These are phyloP conservation scores for Maniola hyperantus DNA, from an alignment of 2,888 invertebrate genomes.

Conservation along the genomic window DNA sequence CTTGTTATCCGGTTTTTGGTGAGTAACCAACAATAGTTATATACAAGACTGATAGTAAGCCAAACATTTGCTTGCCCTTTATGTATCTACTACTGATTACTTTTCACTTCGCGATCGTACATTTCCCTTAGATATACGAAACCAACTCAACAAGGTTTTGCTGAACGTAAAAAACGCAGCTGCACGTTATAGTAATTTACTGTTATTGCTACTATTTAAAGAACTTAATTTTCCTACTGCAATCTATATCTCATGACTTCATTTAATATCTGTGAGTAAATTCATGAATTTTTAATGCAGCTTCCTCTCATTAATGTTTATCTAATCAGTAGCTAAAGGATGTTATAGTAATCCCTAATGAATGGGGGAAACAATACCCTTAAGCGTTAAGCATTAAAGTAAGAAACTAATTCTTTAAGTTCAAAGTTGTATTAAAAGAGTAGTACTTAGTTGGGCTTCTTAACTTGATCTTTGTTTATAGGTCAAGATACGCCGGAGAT, in stretches of 20 bases:
- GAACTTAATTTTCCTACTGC: background rate
- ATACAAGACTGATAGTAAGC: constrained; percentile 26
- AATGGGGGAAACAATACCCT: no score
- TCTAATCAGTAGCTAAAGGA: background rate
- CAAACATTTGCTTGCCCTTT: background rate
- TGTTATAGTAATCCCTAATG: no score
- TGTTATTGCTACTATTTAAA: background rate
- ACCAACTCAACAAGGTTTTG: constrained; percentile 7
- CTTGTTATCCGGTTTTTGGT: constrained; percentile 71
- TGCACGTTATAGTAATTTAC: constrained; percentile 9
- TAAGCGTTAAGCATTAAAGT: no score
- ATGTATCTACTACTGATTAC: constrained; percentile 2
- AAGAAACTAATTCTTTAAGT: no score
- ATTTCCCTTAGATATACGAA: constrained; percentile 27
- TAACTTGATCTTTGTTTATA: constrained; percentile 34
- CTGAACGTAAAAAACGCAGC: constrained; percentile 12
- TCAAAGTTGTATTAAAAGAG: background rate
- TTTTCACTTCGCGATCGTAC: constrained; percentile 19
- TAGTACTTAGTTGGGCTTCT: background rate
- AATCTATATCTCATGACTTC: background rate
- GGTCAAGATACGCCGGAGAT: constrained; percentile 52
- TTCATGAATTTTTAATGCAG: constrained; percentile 5
- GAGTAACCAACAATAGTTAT: constrained; percentile 49
- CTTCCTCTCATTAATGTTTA: background rate
- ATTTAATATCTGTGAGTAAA: background rate